Base-by-base conservation (phyloP, 2,888 invertebrate species). In the Sepioteuthis lessoniana region DNA sequence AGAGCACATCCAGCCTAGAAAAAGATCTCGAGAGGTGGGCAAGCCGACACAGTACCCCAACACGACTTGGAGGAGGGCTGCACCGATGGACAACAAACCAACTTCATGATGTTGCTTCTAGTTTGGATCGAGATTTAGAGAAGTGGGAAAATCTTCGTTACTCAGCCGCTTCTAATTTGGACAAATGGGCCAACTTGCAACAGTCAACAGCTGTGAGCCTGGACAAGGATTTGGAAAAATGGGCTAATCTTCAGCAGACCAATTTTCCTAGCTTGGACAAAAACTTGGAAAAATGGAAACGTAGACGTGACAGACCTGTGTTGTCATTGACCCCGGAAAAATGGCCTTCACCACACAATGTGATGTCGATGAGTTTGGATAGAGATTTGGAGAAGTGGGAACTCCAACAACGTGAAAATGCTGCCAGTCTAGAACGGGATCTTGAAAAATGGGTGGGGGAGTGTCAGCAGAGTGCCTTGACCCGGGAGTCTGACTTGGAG, bases 391-490 rank as follows among this genome's bases (percentile, higher is more conserved):
- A 92, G n/a, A 92, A 92, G 46, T 92, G 92, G 92, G 92, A 92
- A 47, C 16, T 31, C 46, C 92, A 92, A 28, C 92, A 92, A 47
- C 92, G 92, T n/a, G 92, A 92, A 47, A 92, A 92, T 46, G 92
- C 92, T 92, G 92, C 92, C n/a, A 92, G 92, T 21, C 47, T 92
- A 31, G 92, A 92, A 35, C 42, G 92, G 46, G 92, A 92, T 92
- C 47, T 92, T 47, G 92, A 92, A 42, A 92, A 92, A 92, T 92
- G 92, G 92, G 92, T 92, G 42, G 92, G 92, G 28, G 46, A 92
- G 42, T 92, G 92, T 92, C 92, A 92, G 92, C 92, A 92, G 92
- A 92, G 92, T 92, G 92, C 92, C 47, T 92, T 92, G 47, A 92
- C 42, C 47, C 42, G 92, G 92, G 92, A 92, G 46, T 47, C 92